These are phyloP conservation scores for Eurytoma adleriae DNA, from an alignment of 2,888 invertebrate genomes.

Conservation along the genomic window DNA sequence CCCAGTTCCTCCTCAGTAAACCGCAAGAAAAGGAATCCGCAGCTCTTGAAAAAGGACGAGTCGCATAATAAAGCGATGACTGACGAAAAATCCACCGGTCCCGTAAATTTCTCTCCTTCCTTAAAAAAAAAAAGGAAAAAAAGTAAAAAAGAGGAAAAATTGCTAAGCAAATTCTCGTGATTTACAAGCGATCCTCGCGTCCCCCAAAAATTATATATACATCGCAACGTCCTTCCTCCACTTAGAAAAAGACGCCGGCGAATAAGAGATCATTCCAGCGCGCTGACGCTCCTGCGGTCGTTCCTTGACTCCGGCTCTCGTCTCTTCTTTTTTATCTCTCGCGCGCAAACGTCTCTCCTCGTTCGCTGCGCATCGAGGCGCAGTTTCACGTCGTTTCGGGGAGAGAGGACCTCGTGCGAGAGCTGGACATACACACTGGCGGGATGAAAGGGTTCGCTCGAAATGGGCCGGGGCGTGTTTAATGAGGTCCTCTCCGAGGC, in stretches of 20 bases:
- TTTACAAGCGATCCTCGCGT: too few relatives aligned
- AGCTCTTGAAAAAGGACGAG: neutral
- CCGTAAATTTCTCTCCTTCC: conserved; percentile 4
- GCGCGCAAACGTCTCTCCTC: neutral
- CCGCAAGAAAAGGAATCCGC: neutral
- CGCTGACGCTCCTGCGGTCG: conserved; percentile 17
- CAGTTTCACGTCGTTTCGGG: neutral
- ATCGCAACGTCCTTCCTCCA: too few relatives aligned
- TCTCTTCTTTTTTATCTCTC: neutral
- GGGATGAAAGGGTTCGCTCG: neutral
- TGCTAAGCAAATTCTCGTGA: too few relatives aligned
- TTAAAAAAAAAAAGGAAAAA: neutral
- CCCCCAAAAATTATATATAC: too few relatives aligned
- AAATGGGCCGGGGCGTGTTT: neutral
- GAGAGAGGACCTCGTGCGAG: neutral
- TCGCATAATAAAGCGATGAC: conserved; percentile 40
- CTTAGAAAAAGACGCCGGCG: neutral
- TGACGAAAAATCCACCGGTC: neutral
- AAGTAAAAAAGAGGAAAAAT: too few relatives aligned
- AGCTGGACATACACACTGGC: neutral
- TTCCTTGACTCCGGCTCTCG: conserved; percentile 28
- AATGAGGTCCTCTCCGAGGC: neutral
- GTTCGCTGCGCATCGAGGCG: neutral
- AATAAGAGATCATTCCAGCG: conserved; percentile 44
- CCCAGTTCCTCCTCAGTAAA: too few relatives aligned